A percentile compares a stretch with the other conserved stretches of the same genome.
Conservation (phyloP, 2,888 invertebrate genomes). For the Tenthredo amoena region DNA sequence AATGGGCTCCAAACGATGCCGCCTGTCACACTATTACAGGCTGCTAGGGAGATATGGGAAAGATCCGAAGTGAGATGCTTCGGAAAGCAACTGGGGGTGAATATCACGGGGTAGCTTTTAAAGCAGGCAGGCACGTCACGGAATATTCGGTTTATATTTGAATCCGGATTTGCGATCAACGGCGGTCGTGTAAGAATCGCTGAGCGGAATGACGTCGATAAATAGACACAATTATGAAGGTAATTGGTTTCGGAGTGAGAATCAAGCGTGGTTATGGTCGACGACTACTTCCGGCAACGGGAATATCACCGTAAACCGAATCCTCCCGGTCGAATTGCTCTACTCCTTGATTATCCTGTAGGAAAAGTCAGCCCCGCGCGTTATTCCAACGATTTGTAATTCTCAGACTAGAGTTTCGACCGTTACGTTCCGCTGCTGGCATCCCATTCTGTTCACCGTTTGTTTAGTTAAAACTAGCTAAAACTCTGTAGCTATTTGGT, state of each 20-base stretch:
- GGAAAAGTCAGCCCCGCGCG: conserved; percentile 32
- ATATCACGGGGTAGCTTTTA: background rate
- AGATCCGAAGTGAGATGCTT: conserved; percentile 36
- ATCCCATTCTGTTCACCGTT: conserved; percentile 4
- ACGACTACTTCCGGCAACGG: conserved; percentile 27
- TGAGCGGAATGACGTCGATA: conserved; percentile 33
- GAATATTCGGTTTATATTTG: conserved; percentile 30
- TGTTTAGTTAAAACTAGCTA: background rate
- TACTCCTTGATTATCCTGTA: conserved; percentile 45
- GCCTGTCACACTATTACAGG: conserved; percentile 68
- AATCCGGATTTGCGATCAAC: conserved; percentile 16
- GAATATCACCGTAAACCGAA: conserved; percentile 35
- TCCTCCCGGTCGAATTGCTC: background rate
- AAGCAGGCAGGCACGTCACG: conserved; percentile 37
- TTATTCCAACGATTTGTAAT: conserved; percentile 44
- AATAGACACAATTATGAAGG: conserved; percentile 33
- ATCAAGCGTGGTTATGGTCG: background rate
- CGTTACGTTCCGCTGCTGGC: conserved; percentile 29
- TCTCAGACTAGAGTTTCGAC: conserved; percentile 37
- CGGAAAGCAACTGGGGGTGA: conserved; percentile 38
- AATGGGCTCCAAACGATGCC: conserved; percentile 67
- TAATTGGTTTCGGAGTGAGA: conserved; percentile 46
- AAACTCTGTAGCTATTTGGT: background rate
- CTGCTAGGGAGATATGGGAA: conserved; percentile 44
- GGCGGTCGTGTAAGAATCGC: background rate